Evolutionary conservation across 2,888 invertebrate species (phyloP).

Genomic region (Platycnemis pennipes): DNA sequence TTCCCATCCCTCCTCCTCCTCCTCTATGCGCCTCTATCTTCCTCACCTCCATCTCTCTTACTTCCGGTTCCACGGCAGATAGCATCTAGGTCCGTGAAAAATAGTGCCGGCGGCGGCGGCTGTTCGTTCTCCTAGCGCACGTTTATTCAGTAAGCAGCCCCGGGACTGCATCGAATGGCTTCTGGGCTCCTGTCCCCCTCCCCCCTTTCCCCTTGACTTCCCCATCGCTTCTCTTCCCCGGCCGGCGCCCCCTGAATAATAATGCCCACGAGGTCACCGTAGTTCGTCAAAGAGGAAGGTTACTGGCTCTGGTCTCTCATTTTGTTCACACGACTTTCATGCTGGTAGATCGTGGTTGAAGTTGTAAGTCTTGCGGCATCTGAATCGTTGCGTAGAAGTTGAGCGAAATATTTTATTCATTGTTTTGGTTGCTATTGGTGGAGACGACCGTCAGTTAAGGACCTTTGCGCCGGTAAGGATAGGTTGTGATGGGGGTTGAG

Average conservation of each 20-base stretch:
- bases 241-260: slow-evolving; percentile 28
- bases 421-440: no score
- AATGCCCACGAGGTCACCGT: slow-evolving; percentile 27
- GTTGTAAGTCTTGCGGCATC: no score
- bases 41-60: slow-evolving; percentile 56
- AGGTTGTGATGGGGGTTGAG: no score
- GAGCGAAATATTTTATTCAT: no score
- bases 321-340: neutral
- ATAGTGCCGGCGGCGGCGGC: slow-evolving; percentile 63
- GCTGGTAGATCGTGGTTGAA: no score
- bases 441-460: no score
- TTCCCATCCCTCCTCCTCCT: slow-evolving; percentile 37
- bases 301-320: neutral
- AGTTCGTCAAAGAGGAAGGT: slow-evolving; percentile 24
- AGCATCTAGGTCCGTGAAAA: slow-evolving; percentile 59
- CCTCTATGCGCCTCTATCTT: slow-evolving; percentile 51
- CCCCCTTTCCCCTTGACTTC: neutral
- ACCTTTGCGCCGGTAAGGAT: no score
- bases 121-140: slow-evolving; percentile 8
- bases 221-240: neutral
- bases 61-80: slow-evolving; percentile 61
- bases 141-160: slow-evolving; percentile 49
- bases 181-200: neutral
- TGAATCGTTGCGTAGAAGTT: no score
- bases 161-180: slow-evolving; percentile 11